Evolutionary conservation across 2,113 vertebrate genomes (phyloP).

Genomic region (Triplophysa rosa): DNA sequence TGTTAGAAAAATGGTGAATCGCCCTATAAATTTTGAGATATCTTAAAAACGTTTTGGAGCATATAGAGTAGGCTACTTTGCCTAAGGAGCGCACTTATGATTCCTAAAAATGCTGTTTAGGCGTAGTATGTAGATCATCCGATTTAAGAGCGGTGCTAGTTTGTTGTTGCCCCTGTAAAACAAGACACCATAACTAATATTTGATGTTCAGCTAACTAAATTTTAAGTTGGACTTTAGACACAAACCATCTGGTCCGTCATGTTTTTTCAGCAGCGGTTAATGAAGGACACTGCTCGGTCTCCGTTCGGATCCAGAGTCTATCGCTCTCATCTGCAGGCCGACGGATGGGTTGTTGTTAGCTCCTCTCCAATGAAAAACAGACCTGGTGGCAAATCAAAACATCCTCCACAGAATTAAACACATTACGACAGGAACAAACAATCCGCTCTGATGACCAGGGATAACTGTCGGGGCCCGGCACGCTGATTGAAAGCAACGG

Average conservation of each 20-base stretch:
- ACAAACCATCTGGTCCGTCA: neutral
- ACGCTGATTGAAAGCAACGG: constrained; percentile 62
- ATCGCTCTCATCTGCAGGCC: constrained; percentile 18
- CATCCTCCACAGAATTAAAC: constrained; percentile 62
- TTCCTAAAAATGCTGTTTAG: too few relatives aligned
- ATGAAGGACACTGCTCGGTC: constrained; percentile 23
- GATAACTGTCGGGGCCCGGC: constrained; percentile 61
- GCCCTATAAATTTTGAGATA: too few relatives aligned
- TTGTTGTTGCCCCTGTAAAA: too few relatives aligned
- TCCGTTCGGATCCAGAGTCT: constrained; percentile 11
- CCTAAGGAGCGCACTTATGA: too few relatives aligned
- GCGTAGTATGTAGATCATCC: too few relatives aligned
- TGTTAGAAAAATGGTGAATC: too few relatives aligned
- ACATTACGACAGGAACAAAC: constrained; percentile 74
- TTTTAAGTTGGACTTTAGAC: neutral
- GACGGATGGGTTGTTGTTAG: constrained; percentile 1
- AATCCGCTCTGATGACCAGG: constrained; percentile 67
- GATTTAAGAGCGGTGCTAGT: too few relatives aligned
- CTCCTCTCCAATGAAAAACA: constrained; percentile 50
- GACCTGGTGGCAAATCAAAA: constrained; percentile 56
- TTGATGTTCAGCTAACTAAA: neutral
- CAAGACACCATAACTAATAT: too few relatives aligned
- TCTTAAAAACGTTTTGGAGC: too few relatives aligned
- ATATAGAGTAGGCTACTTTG: too few relatives aligned
- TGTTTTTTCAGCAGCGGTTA: constrained; percentile 10